A percentile compares a stretch with the other conserved stretches of the same genome.
Conservation (phyloP, 2,888 invertebrate species). For the Siphlonurus alternatus region DNA sequence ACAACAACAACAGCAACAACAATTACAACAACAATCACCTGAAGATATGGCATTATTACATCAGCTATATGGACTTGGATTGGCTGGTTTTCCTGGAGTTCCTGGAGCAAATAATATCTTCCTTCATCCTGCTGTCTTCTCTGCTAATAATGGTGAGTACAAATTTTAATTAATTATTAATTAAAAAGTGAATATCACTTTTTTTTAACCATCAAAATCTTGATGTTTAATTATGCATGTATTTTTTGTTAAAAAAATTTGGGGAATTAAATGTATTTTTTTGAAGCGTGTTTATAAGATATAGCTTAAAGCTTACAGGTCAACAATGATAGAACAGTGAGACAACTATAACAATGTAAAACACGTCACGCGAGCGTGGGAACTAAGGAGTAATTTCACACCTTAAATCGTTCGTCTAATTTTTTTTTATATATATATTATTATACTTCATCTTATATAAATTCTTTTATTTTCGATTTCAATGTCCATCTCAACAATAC, state of each 20-base stretch:
- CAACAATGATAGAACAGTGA: no score
- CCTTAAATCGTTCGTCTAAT: no score
- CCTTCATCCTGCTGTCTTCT: constrained; percentile 40
- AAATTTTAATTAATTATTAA: constrained; percentile 11
- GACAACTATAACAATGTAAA: neutral
- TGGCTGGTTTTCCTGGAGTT: constrained; percentile 24
- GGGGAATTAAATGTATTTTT: neutral
- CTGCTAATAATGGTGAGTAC: constrained; percentile 35
- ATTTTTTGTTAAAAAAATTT: neutral
- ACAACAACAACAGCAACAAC: no score
- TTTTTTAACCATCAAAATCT: neutral
- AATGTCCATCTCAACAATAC: no score
- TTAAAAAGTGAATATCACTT: no score
- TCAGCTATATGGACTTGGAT: constrained; percentile 32
- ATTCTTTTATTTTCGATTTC: no score
- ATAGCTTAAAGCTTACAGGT: no score
- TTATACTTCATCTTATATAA: no score
- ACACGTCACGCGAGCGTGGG: neutral
- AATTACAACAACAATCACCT: no score
- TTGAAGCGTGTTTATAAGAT: neutral
- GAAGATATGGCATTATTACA: constrained; percentile 39
- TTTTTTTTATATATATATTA: no score
- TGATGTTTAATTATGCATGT: neutral
- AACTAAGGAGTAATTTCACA: neutral
- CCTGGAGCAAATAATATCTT: constrained; percentile 26